Evolutionary conservation across 1,140 invertebrate species (phyloP).

Genomic region (Cyphomyrmex costatus): DNA sequence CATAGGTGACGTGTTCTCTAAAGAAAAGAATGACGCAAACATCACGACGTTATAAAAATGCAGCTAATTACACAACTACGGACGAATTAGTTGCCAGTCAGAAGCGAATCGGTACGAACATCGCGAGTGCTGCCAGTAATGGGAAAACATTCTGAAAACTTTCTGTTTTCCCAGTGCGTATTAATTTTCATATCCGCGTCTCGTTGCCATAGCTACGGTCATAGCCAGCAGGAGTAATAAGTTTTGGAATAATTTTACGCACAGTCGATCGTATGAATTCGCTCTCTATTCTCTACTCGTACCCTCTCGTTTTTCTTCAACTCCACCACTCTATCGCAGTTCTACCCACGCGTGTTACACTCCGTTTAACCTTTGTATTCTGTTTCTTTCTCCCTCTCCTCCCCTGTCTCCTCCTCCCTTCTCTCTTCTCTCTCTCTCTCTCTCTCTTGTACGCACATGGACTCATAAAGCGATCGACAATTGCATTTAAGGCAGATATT

Average conservation of each 20-base stretch:
- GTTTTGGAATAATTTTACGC: conserved; percentile 78
- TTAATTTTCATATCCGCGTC: conserved; percentile 74
- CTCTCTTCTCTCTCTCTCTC: not conserved
- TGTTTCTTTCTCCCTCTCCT: not conserved
- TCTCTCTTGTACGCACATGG: conserved; percentile 1
- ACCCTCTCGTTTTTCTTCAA: conserved; percentile 60
- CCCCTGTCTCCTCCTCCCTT: too few species aligned
- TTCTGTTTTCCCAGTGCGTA: conserved; percentile 69
- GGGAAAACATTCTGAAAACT: conserved; percentile 71
- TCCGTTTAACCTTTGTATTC: conserved; percentile 62
- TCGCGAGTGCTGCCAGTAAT: conserved; percentile 61
- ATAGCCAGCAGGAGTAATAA: conserved; percentile 74
- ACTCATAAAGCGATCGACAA: conserved; percentile 32
- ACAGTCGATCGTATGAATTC: conserved; percentile 75
- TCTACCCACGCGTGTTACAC: conserved; percentile 46
- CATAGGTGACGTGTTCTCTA: not conserved
- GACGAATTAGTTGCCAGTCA: conserved; percentile 56
- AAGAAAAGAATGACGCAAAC: conserved; percentile 27
- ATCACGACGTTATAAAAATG: conserved; percentile 37
- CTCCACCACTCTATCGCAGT: conserved; percentile 43
- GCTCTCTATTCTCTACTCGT: conserved; percentile 52
- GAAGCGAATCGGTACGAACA: conserved; percentile 46
- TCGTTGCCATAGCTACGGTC: conserved; percentile 62
- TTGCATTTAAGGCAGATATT: conserved; percentile 18
- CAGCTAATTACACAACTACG: conserved; percentile 50